Conservation (phyloP, 2,888 invertebrate species). For the Acholoe squamosa region DNA sequence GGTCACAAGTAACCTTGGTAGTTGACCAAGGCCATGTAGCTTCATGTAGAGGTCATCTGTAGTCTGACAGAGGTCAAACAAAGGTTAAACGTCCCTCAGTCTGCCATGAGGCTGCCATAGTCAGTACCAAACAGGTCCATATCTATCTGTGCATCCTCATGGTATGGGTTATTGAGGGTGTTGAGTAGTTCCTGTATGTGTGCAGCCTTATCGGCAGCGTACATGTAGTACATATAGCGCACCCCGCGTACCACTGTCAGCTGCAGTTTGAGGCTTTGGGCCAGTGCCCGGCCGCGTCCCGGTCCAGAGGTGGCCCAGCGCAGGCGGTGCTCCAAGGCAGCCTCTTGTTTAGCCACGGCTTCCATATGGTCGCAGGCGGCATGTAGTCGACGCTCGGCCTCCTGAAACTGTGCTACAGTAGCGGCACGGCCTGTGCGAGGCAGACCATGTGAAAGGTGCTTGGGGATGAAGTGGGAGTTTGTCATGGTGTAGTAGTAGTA, state of each 20-base stretch:
- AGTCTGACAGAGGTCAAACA: neutral
- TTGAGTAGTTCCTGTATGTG: slow-evolving; percentile 7
- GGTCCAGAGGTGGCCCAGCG: neutral
- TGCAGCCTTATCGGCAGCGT: neutral
- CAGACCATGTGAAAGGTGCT: slow-evolving; percentile 5
- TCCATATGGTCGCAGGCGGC: slow-evolving; percentile 38
- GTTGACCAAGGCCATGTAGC: neutral
- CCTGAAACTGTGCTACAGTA: neutral
- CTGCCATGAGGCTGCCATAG: neutral
- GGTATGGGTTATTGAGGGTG: neutral
- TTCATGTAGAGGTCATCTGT: neutral
- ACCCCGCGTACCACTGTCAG: slow-evolving; percentile 15
- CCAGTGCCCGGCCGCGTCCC: neutral
- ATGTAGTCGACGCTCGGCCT: neutral
- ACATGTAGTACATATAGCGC: slow-evolving; percentile 15
- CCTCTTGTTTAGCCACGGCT: neutral
- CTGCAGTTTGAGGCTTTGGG: slow-evolving; percentile 27
- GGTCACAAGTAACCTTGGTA: too few relatives aligned
- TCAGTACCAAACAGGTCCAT: neutral
- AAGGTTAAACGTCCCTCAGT: neutral
- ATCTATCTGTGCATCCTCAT: neutral
- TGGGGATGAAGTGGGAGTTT: neutral
- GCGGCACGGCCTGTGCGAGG: slow-evolving; percentile 6
- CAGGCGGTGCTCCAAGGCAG: neutral
- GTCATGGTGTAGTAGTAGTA: too few relatives aligned